phyloP scores from a whole-genome alignment of 2,888 invertebrate genomes.

The Chloroclysta siterata region DNA sequence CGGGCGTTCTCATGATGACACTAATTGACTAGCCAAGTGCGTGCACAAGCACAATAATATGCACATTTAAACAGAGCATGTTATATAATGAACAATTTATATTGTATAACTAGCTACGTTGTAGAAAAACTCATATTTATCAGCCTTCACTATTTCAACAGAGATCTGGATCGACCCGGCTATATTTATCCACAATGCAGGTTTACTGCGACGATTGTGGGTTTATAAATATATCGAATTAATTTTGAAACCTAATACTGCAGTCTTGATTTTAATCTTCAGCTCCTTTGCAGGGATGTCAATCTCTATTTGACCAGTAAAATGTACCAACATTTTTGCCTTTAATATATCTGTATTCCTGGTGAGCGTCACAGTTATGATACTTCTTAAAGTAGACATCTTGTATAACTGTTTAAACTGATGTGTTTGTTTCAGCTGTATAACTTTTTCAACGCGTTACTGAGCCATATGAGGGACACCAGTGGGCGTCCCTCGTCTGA shows the following conservation, averaged over 20 bases:
- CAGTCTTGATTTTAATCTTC: too few relatives aligned
- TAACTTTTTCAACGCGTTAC: conserved; percentile 96
- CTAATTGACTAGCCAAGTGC: conserved; percentile 50
- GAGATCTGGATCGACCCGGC: conserved; percentile 6
- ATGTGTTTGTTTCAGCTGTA: conserved; percentile 89
- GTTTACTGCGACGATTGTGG: conserved; percentile 5
- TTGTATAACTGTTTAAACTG: neutral
- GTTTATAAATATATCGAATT: neutral
- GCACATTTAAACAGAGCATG: conserved; percentile 26
- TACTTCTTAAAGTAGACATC: too few relatives aligned
- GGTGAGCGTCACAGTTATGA: too few relatives aligned
- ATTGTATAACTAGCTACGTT: neutral
- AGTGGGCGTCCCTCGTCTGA: conserved; percentile 86
- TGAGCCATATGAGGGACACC: conserved; percentile 92
- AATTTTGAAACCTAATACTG: too few relatives aligned
- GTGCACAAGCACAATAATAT: conserved; percentile 47
- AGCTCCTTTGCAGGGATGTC: too few relatives aligned
- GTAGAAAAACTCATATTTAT: neutral
- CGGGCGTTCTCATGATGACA: too few relatives aligned
- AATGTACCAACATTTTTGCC: too few relatives aligned
- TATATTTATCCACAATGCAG: conserved; percentile 19
- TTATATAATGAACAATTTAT: conserved; percentile 1
- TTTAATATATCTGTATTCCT: too few relatives aligned
- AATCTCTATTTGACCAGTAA: too few relatives aligned
- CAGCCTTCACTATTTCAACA: neutral